Evolutionary conservation across 2,113 vertebrate species (phyloP).

Genomic region (Pelecanoides urinatrix): DNA sequence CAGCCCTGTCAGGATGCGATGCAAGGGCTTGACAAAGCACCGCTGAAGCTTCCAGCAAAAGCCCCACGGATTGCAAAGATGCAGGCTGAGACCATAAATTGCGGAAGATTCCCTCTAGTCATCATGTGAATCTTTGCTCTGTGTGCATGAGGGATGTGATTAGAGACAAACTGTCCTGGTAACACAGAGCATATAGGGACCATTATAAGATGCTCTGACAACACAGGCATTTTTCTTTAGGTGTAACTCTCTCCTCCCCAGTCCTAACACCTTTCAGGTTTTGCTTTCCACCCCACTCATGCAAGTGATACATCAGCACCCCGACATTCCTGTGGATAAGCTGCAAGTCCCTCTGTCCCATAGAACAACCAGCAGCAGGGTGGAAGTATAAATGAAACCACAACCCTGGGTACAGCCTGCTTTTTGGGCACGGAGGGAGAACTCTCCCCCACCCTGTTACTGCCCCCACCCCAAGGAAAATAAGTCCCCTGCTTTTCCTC

Average conservation of each 20-base stretch:
- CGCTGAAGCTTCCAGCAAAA: neutral
- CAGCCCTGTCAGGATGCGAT: neutral
- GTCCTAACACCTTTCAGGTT: neutral
- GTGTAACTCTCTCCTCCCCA: neutral
- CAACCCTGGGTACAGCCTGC: neutral
- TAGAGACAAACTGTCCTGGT: neutral
- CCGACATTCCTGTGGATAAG: accelerated
- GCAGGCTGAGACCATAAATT: neutral
- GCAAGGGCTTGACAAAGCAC: neutral
- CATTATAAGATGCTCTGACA: neutral
- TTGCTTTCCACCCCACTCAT: neutral
- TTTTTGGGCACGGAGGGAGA: neutral
- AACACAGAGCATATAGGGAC: neutral
- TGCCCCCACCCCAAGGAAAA: neutral
- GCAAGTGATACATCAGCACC: neutral
- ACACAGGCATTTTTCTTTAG: neutral
- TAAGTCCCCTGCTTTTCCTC: slow-evolving; percentile 14
- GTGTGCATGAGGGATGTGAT: neutral
- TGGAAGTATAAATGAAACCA: neutral
- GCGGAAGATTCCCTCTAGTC: neutral
- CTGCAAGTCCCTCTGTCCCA: neutral
- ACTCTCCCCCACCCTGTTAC: neutral
- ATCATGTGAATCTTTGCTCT: neutral
- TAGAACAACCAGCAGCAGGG: neutral
- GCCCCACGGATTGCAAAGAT: neutral